These are phyloP conservation scores for Sebastes goodei DNA, from an alignment of 2,797 vertebrate genomes.

Conservation along the genomic window DNA sequence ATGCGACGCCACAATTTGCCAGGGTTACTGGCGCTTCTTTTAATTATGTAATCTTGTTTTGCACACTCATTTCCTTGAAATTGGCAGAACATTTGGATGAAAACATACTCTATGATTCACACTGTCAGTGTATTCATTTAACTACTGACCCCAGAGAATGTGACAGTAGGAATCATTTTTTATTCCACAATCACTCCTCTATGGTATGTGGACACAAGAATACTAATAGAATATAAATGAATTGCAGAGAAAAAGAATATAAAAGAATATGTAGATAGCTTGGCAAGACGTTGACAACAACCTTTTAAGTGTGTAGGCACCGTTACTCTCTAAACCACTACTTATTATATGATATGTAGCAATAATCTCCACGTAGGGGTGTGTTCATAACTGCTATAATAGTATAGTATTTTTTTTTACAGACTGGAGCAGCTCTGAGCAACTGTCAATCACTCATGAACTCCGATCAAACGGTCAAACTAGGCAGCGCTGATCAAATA, in stretches of 20 bases:
- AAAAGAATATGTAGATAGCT: neutral
- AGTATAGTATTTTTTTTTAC: neutral
- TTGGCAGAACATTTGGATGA: neutral
- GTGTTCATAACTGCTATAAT: neutral
- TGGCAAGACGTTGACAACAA: neutral
- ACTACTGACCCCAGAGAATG: neutral
- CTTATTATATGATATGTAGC: neutral
- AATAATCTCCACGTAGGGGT: neutral
- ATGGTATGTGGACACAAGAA: neutral
- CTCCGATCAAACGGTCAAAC: too few species aligned
- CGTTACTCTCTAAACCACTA: neutral
- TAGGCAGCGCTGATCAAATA: too few species aligned
- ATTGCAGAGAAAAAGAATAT: neutral
- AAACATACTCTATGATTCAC: neutral
- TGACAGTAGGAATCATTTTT: neutral
- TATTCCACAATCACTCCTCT: neutral
- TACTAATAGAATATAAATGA: neutral
- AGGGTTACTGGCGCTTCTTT: neutral
- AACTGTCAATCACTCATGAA: too few species aligned
- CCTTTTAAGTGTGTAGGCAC: neutral
- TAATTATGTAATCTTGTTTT: conserved; percentile 22
- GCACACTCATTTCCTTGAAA: neutral
- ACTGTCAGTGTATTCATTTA: neutral
- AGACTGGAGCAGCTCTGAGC: too few species aligned
- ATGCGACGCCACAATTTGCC: neutral